phyloP scores from a whole-genome alignment of 2,888 invertebrate species.

The Operophtera brumata region DNA sequence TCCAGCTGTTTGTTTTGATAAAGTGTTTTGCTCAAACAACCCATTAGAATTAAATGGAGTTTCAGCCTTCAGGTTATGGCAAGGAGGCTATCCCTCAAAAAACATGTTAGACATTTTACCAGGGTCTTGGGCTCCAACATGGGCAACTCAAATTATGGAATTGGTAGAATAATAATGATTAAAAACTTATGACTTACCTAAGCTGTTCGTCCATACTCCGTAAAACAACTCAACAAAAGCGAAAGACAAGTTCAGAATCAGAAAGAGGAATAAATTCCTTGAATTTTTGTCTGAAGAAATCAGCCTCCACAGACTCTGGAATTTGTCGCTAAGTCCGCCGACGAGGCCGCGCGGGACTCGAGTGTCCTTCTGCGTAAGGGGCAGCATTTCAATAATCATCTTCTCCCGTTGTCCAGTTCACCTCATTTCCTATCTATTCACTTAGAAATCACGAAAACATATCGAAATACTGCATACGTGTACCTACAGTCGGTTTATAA shows the following conservation, averaged over 20 bases:
- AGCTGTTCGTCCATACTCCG: conserved; percentile 94
- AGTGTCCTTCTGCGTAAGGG: conserved; percentile 87
- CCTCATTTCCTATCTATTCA: conserved; percentile 64
- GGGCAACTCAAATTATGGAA: neutral
- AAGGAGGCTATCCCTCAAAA: no score
- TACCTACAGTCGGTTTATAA: conserved; percentile 68
- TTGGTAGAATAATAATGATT: neutral
- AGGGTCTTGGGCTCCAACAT: no score
- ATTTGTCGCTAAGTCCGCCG: conserved; percentile 85
- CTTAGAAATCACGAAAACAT: conserved; percentile 57
- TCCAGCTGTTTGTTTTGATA: no score
- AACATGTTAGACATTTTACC: no score
- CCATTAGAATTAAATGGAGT: no score
- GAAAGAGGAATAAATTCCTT: conserved; percentile 95
- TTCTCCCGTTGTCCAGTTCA: conserved; percentile 47
- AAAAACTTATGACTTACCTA: conserved; percentile 77
- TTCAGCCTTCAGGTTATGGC: no score
- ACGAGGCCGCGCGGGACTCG: conserved; percentile 77
- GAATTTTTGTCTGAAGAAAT: conserved; percentile 97
- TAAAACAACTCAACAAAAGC: conserved; percentile 97
- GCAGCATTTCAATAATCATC: conserved; percentile 82
- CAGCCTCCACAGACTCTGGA: conserved; percentile 89
- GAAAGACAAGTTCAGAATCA: conserved; percentile 95
- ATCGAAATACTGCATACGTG: conserved; percentile 73
- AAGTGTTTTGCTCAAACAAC: no score